Percentiles rank a stretch among this genome's conserved stretches.
phyloP scores from a whole-genome alignment of 2,888 invertebrate genomes.

The Dicycla oo region DNA sequence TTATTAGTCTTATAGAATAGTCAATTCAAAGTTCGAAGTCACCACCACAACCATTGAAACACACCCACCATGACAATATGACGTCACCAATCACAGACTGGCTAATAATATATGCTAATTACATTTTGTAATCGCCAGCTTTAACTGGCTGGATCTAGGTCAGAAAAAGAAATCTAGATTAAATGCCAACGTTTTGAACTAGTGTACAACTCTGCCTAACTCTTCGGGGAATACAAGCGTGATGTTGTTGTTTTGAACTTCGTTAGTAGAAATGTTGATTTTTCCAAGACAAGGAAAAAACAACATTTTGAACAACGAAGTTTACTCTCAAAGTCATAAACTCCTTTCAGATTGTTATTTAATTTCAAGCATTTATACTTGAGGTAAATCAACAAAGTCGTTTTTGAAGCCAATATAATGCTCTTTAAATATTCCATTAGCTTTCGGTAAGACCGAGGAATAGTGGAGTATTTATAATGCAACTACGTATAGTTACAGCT shows the following conservation, averaged over 20 bases:
- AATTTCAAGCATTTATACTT: neutral
- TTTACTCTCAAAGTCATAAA: neutral
- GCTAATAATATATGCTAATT: slow-evolving; percentile 32
- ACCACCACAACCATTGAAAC: neutral
- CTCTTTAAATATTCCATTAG: neutral
- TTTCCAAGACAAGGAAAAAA: neutral
- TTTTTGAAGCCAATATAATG: neutral
- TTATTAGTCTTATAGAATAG: neutral
- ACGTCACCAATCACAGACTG: slow-evolving; percentile 19
- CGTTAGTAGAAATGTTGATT: neutral
- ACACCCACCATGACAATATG: slow-evolving; percentile 19
- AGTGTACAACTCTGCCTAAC: no score
- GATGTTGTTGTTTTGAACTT: neutral
- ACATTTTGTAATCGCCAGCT: slow-evolving; percentile 14
- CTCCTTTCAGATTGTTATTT: neutral
- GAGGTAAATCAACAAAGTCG: neutral
- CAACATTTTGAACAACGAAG: no score
- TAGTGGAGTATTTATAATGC: no score
- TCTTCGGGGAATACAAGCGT: no score
- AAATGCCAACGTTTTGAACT: no score
- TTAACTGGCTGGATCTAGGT: slow-evolving; percentile 33
- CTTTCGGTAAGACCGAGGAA: no score
- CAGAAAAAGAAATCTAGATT: no score
- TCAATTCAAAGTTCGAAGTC: neutral
- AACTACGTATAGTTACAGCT: no score